Evolutionary conservation across 1,140 invertebrate species (phyloP).

Genomic region (Camponotus vicinus): DNA sequence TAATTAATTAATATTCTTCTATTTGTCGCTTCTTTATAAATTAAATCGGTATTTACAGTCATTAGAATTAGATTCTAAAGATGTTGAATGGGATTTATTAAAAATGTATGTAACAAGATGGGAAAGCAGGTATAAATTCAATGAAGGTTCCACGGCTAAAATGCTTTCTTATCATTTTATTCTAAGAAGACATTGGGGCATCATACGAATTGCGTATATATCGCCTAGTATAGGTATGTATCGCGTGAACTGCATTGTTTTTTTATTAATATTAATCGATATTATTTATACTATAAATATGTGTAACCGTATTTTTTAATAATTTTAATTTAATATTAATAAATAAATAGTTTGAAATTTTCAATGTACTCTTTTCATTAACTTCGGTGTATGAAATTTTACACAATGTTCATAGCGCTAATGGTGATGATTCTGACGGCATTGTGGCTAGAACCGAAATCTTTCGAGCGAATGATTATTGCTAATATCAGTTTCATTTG

Average conservation of each 20-base stretch:
- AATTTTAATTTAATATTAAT: neutral
- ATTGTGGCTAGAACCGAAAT: slow-evolving; percentile 84
- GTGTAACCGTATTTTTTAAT: too few relatives aligned
- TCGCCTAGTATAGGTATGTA: slow-evolving; percentile 83
- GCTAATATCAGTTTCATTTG: slow-evolving; percentile 84
- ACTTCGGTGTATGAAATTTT: neutral
- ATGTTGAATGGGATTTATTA: slow-evolving; percentile 83
- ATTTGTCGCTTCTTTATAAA: neutral
- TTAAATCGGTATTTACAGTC: slow-evolving; percentile 29
- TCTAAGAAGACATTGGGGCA: slow-evolving; percentile 80
- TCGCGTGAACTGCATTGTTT: neutral
- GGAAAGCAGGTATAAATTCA: slow-evolving; percentile 58
- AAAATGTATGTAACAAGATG: slow-evolving; percentile 63
- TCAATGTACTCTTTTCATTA: neutral
- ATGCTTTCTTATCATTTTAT: slow-evolving; percentile 81
- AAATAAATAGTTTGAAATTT: too few relatives aligned
- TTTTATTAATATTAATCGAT: slow-evolving; percentile 8
- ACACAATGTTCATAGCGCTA: slow-evolving; percentile 78
- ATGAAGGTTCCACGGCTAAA: slow-evolving; percentile 79
- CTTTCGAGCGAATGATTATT: slow-evolving; percentile 83
- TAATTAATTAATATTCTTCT: neutral
- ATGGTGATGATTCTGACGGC: slow-evolving; percentile 84
- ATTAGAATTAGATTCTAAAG: slow-evolving; percentile 56
- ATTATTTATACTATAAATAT: neutral
- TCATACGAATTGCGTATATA: slow-evolving; percentile 77